Base-by-base conservation (phyloP, 2,797 vertebrate species). In the Benthosema pterotum region DNA sequence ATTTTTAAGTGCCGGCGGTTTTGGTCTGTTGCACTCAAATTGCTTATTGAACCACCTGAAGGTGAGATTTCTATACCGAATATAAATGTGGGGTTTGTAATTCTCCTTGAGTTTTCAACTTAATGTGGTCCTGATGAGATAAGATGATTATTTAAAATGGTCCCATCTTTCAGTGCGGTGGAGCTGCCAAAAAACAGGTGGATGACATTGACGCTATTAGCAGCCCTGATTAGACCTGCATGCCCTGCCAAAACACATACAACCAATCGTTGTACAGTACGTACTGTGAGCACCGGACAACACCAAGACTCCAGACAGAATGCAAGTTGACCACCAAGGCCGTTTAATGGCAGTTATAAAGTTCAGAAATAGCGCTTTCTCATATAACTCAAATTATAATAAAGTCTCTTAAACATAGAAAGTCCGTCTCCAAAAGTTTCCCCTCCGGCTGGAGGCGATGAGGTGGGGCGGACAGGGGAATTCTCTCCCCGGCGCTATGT, bases 121-220 rank as follows among this genome's bases (percentile, higher is more conserved):
- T 59, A 9, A n/a, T 22, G 28, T 56, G 71, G 64, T 83, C 83
- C 80, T 82, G 75, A 87, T 90, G 82, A 69, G 86, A 87, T 85
- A 74, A 81, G 69, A 86, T 75, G 55, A 80, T 86, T 84, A 83
- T 67, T 68, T 25, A 45, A 81, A 88, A 84, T 76, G 53, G 67
- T 71, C 74, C 71, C 72, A 79, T 87, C 77, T 78, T 63, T 86
- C 82, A 86, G 66, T 43, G 3, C 28, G 19, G 42, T 52, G 66
- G 38, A 9, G 0, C 16, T 63, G 74, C 71, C 62, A 78, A 66
- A 74, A n/a, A 66, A 57, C 80, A 84, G 83, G 86, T 87, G 80
- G 56, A 64, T 83, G 80, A 87, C 78, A 75, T 84, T 77, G 83
- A 16, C 19, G 69, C 69, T 75, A 79, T 84, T 83, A 69, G 11